Evolutionary conservation across 2,888 invertebrate species (phyloP).

Genomic region (Elegia similella): DNA sequence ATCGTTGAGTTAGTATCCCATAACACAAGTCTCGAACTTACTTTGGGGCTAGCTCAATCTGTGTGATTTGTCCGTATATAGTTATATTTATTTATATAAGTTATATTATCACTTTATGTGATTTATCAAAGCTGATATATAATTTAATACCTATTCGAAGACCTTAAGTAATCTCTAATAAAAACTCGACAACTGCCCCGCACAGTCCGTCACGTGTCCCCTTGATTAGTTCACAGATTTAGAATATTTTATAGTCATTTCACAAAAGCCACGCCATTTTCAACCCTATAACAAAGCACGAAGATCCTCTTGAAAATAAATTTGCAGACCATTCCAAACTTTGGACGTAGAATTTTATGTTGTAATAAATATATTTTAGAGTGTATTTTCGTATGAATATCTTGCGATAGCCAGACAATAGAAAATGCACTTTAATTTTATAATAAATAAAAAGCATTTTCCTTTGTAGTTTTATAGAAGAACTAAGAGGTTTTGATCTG

Average conservation of each 20-base stretch:
- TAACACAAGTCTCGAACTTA: too few species aligned
- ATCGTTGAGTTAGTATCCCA: too few species aligned
- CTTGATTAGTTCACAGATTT: conserved; percentile 64
- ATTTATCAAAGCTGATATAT: too few species aligned
- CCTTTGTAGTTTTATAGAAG: background rate
- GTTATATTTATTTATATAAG: too few species aligned
- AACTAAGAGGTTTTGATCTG: conserved; percentile 35
- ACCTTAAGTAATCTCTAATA: conserved; percentile 5
- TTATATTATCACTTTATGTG: too few species aligned
- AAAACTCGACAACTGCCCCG: conserved; percentile 24
- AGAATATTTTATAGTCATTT: conserved; percentile 7
- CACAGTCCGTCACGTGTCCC: conserved; percentile 54
- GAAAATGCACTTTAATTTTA: background rate
- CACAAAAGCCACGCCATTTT: background rate
- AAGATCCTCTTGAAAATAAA: background rate
- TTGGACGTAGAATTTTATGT: conserved; percentile 9
- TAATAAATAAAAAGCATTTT: conserved; percentile 28
- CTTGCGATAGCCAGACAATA: background rate
- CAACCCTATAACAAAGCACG: background rate
- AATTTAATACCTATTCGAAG: background rate
- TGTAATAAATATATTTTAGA: conserved; percentile 12
- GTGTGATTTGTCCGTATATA: too few species aligned
- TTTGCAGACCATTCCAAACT: background rate
- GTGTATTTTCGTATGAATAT: conserved; percentile 12
- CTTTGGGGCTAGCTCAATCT: too few species aligned